Evolutionary conservation across 2,797 vertebrate species (phyloP).

Genomic region (Crenichthys baileyi): DNA sequence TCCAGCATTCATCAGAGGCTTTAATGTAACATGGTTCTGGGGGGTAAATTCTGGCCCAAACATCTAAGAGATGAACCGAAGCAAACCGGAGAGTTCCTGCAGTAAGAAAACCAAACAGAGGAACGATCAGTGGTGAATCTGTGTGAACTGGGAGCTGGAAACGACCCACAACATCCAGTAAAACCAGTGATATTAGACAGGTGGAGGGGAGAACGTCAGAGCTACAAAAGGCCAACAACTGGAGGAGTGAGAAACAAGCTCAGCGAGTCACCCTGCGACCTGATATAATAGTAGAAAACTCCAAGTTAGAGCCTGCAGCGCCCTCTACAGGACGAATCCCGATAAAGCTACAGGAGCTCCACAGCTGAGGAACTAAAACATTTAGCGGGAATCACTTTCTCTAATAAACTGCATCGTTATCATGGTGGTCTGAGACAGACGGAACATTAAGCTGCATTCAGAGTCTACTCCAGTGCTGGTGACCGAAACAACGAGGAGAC

Average conservation of each 20-base stretch:
- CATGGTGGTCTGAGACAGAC: constrained; percentile 56
- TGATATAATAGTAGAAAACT: constrained; percentile 76
- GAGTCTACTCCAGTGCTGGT: constrained; percentile 94
- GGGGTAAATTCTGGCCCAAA: neutral
- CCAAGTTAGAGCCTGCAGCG: constrained; percentile 44
- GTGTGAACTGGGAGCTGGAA: constrained; percentile 7
- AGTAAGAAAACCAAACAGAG: neutral
- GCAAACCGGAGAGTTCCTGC: neutral
- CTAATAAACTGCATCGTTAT: constrained; percentile 5
- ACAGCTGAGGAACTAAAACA: neutral
- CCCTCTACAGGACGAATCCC: constrained; percentile 76
- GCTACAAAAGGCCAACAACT: neutral
- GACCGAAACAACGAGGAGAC: constrained; percentile 90
- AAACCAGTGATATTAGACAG: neutral
- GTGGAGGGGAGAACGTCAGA: constrained; percentile 6
- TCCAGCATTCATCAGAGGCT: neutral
- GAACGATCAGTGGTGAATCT: constrained; percentile 15
- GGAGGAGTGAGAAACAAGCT: constrained; percentile 16
- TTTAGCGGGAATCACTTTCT: neutral
- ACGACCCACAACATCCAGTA: constrained; percentile 2
- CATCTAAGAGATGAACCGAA: neutral
- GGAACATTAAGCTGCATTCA: constrained; percentile 81
- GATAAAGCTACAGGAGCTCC: constrained; percentile 79
- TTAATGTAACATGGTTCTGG: neutral
- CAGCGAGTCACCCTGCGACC: constrained; percentile 75